Base-by-base conservation (phyloP, 2,113 vertebrate genomes). In the Perccottus glenii region DNA sequence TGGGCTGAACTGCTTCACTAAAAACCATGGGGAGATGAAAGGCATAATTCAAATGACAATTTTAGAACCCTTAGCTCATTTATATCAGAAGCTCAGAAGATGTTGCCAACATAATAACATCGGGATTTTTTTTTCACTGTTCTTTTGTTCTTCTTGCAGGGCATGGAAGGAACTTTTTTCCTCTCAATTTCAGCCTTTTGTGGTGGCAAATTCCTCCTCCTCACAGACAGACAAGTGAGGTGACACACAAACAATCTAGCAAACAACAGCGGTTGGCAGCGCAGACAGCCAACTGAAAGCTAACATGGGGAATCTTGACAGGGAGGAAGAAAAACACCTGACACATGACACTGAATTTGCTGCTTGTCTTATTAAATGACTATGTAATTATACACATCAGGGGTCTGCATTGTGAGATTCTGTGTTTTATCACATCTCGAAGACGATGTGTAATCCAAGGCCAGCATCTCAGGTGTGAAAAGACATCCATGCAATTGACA, bases 41-140 rank as follows among this genome's bases (percentile, higher is more conserved):
- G 88, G 85, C 89, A 90, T 87, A 92, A 92, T 92, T 93, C 89
- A 91, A 92, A 90, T 86, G 91, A 90, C 91, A 92, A 91, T 93
- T 92, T 92, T 90, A 92, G 90, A 90, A 90, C 75, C 88, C 77
- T 89, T 89, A 86, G 84, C 87, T 90, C 81, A 87, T 92, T 91
- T 91, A 86, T 90, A 92, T 82, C 82, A 92, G 82, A 90, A 82
- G 80, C 83, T 85, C 71, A 68, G 73, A 89, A 88, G 83, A 88
- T 89, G 83, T 86, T 85, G 73, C 63, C 45, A 71, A 75, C 73
- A 84, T 90, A 90, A 91, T 83, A 90, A 85, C 83, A 81, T 86
- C 75, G 87, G 74, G 71, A 88, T 77, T 70, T 81, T 59, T 81
- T 59, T 80, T 75, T 72, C 64, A 48, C 68, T 64, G 12, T 78